Evolutionary conservation across 2,888 invertebrate genomes (phyloP).

Genomic region (Oligia strigilis): DNA sequence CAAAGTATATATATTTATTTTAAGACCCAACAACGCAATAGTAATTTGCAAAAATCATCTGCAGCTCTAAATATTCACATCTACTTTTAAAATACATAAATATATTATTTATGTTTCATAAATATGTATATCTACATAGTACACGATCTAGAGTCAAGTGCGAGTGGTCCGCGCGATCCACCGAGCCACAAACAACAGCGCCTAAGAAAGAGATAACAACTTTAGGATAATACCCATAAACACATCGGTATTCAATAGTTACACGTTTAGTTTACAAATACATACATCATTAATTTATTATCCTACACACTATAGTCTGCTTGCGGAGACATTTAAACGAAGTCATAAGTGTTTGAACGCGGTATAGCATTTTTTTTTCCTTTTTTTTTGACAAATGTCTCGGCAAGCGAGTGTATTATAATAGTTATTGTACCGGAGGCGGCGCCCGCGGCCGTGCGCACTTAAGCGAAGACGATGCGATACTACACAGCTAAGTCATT

Average conservation of each 20-base stretch:
- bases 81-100: constrained; percentile 37
- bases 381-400: constrained; percentile 71
- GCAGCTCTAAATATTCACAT: constrained; percentile 53
- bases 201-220: constrained; percentile 91
- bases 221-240: constrained; percentile 87
- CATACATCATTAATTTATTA: constrained; percentile 68
- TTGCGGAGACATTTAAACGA: constrained; percentile 77
- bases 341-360: constrained; percentile 68
- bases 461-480: constrained; percentile 67
- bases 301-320: constrained; percentile 75
- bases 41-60: constrained; percentile 39
- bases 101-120: constrained; percentile 40
- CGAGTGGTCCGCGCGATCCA: constrained; percentile 76
- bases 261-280: constrained; percentile 82
- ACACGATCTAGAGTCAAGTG: constrained; percentile 36
- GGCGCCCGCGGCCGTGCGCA: constrained; percentile 73
- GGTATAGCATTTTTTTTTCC: constrained; percentile 41
- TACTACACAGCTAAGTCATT: constrained; percentile 72
- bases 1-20: constrained; percentile 49
- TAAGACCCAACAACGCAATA: constrained; percentile 57
- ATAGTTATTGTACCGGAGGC: constrained; percentile 84
- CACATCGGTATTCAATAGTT: constrained; percentile 82
- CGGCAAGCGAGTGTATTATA: constrained; percentile 77
- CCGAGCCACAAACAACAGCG: constrained; percentile 87
- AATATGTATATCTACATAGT: constrained; percentile 37